A percentile compares a stretch with the other conserved stretches of the same genome.
Evolutionary conservation across 2,113 vertebrate genomes (phyloP).

Genomic region (Boulengeromyrus knoepffleri): DNA sequence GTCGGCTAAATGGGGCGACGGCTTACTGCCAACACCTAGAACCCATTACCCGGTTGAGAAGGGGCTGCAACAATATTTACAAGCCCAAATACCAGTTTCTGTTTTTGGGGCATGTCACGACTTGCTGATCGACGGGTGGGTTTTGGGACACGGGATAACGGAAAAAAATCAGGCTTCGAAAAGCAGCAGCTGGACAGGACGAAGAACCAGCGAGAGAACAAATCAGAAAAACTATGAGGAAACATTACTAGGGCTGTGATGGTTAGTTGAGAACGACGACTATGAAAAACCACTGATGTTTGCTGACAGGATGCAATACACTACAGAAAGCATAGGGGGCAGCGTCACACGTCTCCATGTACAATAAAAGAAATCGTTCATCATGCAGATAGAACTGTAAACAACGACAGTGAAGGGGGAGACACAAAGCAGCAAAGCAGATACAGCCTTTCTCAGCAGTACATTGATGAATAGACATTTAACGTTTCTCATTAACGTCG

Average conservation of each 20-base stretch:
- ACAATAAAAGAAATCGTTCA: not conserved
- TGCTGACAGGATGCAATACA: not conserved
- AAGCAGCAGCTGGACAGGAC: not conserved
- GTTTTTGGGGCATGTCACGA: not conserved
- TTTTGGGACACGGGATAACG: not conserved
- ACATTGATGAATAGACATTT: not conserved
- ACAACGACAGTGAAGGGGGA: not conserved
- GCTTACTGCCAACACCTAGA: not conserved
- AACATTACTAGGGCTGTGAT: not conserved
- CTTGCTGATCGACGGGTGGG: not conserved
- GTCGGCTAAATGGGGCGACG: not conserved
- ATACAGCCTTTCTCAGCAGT: not conserved
- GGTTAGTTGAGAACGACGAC: not conserved
- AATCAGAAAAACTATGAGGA: not conserved
- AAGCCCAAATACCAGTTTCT: not conserved
- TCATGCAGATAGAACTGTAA: not conserved
- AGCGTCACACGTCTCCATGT: not conserved
- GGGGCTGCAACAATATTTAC: not conserved
- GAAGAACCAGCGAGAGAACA: not conserved
- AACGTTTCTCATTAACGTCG: not conserved
- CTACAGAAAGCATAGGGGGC: not conserved
- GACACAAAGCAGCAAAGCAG: not conserved
- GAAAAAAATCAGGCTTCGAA: not conserved
- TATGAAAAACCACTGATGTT: not conserved
- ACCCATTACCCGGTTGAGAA: not conserved